phyloP scores from a whole-genome alignment of 2,797 vertebrate species.

The Saguinus oedipus region DNA sequence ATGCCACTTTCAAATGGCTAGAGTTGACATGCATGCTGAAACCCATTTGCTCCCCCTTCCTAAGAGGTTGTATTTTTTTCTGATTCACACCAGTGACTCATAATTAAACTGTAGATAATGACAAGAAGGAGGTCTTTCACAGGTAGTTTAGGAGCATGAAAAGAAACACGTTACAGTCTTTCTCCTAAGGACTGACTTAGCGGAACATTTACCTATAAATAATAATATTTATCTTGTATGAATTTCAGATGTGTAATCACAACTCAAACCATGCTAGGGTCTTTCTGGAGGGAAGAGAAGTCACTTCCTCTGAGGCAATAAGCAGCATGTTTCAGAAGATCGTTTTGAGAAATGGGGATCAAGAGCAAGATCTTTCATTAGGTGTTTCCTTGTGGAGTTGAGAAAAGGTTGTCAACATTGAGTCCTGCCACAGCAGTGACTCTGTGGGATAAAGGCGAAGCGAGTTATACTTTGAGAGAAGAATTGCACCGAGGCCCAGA shows the following conservation, averaged over 20 bases:
- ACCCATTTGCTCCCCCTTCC: not conserved
- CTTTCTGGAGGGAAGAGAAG: not conserved
- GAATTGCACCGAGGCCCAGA: not conserved
- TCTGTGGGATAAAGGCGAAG: not conserved
- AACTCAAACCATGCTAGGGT: not conserved
- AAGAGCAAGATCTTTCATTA: not conserved
- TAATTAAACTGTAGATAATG: constrained; percentile 7
- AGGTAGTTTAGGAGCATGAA: constrained; percentile 6
- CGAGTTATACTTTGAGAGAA: not conserved
- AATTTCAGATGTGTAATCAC: not conserved
- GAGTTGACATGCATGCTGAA: not conserved
- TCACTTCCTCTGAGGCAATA: not conserved
- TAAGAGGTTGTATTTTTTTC: not conserved
- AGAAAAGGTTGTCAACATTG: not conserved
- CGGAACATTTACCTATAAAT: not conserved
- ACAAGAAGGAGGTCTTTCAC: not conserved
- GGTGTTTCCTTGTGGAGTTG: not conserved
- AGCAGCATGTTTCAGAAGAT: not conserved
- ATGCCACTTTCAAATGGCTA: not conserved
- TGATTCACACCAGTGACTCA: not conserved
- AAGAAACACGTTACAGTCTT: not conserved
- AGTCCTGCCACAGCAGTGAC: not conserved
- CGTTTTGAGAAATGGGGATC: not conserved
- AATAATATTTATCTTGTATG: not conserved
- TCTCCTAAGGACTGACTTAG: not conserved